phyloP scores from a whole-genome alignment of 2,797 vertebrate species.

The Microtus californicus region DNA sequence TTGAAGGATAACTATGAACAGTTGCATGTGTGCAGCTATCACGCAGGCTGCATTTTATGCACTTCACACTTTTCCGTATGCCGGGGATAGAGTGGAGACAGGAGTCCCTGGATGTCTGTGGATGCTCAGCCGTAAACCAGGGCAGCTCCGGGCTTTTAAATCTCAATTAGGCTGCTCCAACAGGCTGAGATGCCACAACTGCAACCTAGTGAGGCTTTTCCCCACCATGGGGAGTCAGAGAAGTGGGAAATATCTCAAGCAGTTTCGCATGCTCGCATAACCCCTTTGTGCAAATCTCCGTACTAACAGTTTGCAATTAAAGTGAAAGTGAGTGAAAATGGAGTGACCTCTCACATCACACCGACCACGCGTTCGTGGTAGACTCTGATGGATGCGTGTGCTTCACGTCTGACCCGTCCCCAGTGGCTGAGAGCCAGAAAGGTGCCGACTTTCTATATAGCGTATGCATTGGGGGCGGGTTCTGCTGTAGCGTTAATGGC shows the following conservation, averaged over 20 bases:
- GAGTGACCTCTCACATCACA: conserved; percentile 72
- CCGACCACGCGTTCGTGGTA: conserved; percentile 61
- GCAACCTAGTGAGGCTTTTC: conserved; percentile 78
- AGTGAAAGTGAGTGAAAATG: conserved; percentile 80
- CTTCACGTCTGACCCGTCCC: conserved; percentile 66
- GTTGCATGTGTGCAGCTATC: background rate
- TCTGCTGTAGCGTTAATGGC: background rate
- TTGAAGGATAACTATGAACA: conserved; percentile 27
- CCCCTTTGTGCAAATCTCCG: conserved; percentile 82
- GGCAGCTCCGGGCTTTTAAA: conserved; percentile 69
- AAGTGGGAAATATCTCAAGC: conserved; percentile 86
- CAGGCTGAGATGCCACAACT: conserved; percentile 78
- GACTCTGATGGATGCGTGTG: conserved; percentile 1
- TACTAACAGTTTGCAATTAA: conserved; percentile 82
- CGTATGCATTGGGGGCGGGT: background rate
- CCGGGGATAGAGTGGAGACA: background rate
- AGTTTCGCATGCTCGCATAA: conserved; percentile 84
- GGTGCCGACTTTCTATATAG: background rate
- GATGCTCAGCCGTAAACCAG: conserved; percentile 16
- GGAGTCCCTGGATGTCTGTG: background rate
- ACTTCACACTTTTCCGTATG: conserved; percentile 11
- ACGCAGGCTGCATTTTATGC: background rate
- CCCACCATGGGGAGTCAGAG: conserved; percentile 82
- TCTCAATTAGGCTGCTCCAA: conserved; percentile 70
- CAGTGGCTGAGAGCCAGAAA: conserved; percentile 7